Percentiles rank a stretch among this genome's conserved stretches.
Evolutionary conservation across 2,797 vertebrate species (phyloP).

Genomic region (Scyliorhinus canicula): DNA sequence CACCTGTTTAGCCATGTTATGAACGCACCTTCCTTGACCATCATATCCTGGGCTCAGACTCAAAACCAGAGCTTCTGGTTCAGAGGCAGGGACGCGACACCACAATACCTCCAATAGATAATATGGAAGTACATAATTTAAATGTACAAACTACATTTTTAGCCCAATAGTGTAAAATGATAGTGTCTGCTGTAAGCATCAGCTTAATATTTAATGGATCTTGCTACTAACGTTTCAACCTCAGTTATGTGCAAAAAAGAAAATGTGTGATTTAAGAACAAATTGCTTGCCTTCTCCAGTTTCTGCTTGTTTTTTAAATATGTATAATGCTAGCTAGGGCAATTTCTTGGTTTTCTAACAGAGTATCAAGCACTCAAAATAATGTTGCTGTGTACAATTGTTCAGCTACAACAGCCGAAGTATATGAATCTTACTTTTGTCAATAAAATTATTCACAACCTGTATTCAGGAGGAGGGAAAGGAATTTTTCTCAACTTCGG

Average conservation of each 20-base stretch:
- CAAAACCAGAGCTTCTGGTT: too few species aligned
- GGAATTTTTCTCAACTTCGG: neutral
- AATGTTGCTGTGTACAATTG: neutral
- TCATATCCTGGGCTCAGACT: too few species aligned
- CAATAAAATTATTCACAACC: neutral
- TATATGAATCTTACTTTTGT: neutral
- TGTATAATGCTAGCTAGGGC: neutral
- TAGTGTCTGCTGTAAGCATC: neutral
- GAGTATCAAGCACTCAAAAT: neutral
- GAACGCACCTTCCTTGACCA: too few species aligned
- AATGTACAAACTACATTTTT: neutral
- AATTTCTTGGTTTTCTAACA: neutral
- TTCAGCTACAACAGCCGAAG: neutral
- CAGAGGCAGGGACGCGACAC: too few species aligned
- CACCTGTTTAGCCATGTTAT: too few species aligned
- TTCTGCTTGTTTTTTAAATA: neutral
- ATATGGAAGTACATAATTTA: neutral
- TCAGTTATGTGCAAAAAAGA: neutral
- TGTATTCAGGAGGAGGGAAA: neutral
- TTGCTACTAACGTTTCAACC: neutral
- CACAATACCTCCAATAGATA: too few species aligned
- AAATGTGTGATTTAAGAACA: conserved; percentile 7
- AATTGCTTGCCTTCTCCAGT: neutral
- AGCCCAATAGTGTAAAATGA: neutral
- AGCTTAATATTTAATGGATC: neutral